Conservation (phyloP, 2,797 vertebrate genomes). For the Eulemur coronatus region DNA sequence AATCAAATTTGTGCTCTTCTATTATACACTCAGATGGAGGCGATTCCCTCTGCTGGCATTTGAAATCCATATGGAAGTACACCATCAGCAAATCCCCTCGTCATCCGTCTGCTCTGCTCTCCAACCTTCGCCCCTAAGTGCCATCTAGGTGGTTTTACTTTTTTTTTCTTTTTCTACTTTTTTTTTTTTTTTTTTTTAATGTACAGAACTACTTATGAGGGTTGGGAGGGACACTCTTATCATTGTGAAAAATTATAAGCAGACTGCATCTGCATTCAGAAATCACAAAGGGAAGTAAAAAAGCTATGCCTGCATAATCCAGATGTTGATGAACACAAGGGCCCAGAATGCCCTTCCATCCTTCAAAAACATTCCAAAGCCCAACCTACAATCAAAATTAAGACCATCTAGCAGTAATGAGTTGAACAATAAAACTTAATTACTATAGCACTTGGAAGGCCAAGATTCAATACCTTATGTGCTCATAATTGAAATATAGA, state of each 20-base stretch:
- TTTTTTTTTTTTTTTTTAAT: not conserved
- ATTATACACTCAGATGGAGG: conserved; percentile 77
- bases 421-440: conserved; percentile 83
- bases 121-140: conserved; percentile 41
- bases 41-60: conserved; percentile 64
- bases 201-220: not conserved
- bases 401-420: conserved; percentile 77
- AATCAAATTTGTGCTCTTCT: conserved; percentile 82
- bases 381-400: conserved; percentile 78
- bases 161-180: not conserved
- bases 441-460: conserved; percentile 79
- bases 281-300: conserved; percentile 75
- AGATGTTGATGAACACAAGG: conserved; percentile 73
- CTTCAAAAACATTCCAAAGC: conserved; percentile 72
- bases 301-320: conserved; percentile 67
- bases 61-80: conserved; percentile 77
- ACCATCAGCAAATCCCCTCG: conserved; percentile 73
- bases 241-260: conserved; percentile 69
- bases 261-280: conserved; percentile 63
- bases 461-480: conserved; percentile 82
- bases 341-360: conserved; percentile 68
- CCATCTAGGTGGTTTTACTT: conserved; percentile 4
- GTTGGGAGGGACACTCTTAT: conserved; percentile 15
- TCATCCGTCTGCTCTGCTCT: not conserved
- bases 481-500: conserved; percentile 82